Evolutionary conservation across 1,140 invertebrate genomes (phyloP), one percentile per base, ranked within the genome.

Genomic region (Ips nitidus): DNA sequence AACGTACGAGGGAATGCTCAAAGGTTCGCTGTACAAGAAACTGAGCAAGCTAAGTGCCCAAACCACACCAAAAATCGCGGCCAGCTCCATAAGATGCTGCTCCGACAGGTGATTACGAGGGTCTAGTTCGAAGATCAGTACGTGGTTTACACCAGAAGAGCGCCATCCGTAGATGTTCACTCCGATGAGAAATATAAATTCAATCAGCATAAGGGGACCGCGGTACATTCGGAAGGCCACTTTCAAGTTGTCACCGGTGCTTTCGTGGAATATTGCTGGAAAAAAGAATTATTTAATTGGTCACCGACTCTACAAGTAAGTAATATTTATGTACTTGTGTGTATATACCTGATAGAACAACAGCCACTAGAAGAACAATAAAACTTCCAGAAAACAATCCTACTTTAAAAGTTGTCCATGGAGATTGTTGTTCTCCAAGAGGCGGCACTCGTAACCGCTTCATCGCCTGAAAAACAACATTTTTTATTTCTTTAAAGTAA

Each of bases 121-220:
- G 83, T 97, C 93, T 41, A 97, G 82, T 81, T 97, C 95, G 77
- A 97, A 97, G 70, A 97, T 97, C 0, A 97, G 85, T 1, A 97
- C 94, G 80, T 97, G 94, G 81, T 97, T 95, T 7, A 95, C 93
- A 22, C 94, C 94, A 0, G 92, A 93, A 52, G 89, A 90, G 61
- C 93, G 83, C 94, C 94, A 97, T 56, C 92, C 93, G 77, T 94
- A 94, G 4, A 89, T 92, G 81, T 97, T 97, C 47, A 96, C 86
- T 55, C 94, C 94, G 77, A 95, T 90, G 0, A 96, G 83, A 77
- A 94, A 95, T 3, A 95, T 82, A 77, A 92, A 93, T 68, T 94
- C 84, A 70, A 94, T 90, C 47, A 96, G 83, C 2, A 96, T 84
- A 53, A 97, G 86, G 7, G 92, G 91, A 0, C 90, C 92, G 7